A percentile compares a stretch with the other conserved stretches of the same genome.
Evolutionary conservation across 2,888 invertebrate species (phyloP).

Genomic region (Smittia sp.): DNA sequence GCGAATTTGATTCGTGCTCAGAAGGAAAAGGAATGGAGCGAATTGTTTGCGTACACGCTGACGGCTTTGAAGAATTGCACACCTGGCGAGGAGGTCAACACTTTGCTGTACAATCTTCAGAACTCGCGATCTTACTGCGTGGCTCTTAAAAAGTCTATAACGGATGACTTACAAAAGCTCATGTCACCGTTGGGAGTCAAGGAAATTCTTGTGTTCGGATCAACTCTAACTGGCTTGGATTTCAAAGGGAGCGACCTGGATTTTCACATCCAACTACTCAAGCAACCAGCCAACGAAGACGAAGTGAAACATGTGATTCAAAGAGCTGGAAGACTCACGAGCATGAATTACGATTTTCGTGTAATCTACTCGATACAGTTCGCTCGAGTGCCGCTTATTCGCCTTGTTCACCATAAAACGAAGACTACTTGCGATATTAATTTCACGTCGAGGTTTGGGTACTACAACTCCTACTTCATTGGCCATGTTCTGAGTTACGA

Average conservation of each 20-base stretch:
- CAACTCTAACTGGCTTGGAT: slow-evolving; percentile 22
- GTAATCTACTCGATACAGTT: not conserved
- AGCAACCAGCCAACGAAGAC: not conserved
- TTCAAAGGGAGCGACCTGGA: slow-evolving; percentile 40
- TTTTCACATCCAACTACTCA: slow-evolving; percentile 14
- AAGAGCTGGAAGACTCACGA: not conserved
- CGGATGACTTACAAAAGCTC: not conserved
- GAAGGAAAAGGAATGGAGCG: not conserved
- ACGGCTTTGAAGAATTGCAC: not conserved
- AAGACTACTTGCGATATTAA: slow-evolving; percentile 37
- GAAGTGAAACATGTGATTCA: not conserved
- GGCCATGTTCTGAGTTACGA: slow-evolving; percentile 27
- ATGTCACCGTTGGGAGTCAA: slow-evolving; percentile 1
- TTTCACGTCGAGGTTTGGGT: slow-evolving; percentile 34
- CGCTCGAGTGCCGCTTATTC: slow-evolving; percentile 35
- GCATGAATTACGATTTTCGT: not conserved
- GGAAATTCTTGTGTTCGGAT: slow-evolving; percentile 3
- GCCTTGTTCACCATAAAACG: slow-evolving; percentile 19
- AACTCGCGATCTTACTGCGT: not conserved
- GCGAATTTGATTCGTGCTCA: not conserved
- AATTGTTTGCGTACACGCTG: not conserved
- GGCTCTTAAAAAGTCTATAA: not conserved
- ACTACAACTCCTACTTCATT: slow-evolving; percentile 39
- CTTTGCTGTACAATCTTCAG: not conserved
- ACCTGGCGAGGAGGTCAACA: slow-evolving; percentile 8